A percentile compares a stretch with the other conserved stretches of the same genome.
Evolutionary conservation across 1,140 invertebrate genomes (phyloP).

Genomic region (Camponotus pennsylvanicus): DNA sequence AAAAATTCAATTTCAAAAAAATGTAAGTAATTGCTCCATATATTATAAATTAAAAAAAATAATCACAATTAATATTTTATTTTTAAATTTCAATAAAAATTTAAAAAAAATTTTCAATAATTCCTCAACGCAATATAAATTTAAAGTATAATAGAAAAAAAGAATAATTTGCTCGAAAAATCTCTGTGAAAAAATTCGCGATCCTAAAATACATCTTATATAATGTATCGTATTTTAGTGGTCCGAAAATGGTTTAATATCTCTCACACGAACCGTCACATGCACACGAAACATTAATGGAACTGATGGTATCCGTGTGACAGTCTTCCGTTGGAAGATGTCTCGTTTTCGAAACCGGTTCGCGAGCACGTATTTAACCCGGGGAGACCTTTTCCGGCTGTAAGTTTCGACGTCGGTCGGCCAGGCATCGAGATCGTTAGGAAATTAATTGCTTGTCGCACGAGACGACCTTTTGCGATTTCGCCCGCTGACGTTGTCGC

Average conservation of each 20-base stretch:
- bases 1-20: too few relatives aligned
- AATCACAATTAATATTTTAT: too few relatives aligned
- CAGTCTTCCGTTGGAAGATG: neutral
- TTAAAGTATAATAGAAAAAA: neutral
- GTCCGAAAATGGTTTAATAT: neutral
- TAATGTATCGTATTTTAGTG: neutral
- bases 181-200: neutral
- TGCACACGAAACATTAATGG: neutral
- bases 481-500: neutral
- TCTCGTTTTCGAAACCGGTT: neutral
- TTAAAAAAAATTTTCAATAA: too few relatives aligned
- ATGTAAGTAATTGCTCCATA: too few relatives aligned
- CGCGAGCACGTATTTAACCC: neutral
- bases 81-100: too few relatives aligned
- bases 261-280: neutral
- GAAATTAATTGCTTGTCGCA: constrained; percentile 54
- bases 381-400: neutral
- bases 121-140: neutral
- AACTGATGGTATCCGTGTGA: neutral
- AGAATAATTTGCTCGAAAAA: neutral
- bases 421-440: constrained; percentile 23
- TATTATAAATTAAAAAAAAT: neutral
- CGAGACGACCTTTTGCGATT: constrained; percentile 16
- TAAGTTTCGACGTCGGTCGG: constrained; percentile 1
- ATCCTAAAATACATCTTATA: neutral